Evolutionary conservation across 2,113 vertebrate genomes (phyloP).

Genomic region (Nerophis ophidion): DNA sequence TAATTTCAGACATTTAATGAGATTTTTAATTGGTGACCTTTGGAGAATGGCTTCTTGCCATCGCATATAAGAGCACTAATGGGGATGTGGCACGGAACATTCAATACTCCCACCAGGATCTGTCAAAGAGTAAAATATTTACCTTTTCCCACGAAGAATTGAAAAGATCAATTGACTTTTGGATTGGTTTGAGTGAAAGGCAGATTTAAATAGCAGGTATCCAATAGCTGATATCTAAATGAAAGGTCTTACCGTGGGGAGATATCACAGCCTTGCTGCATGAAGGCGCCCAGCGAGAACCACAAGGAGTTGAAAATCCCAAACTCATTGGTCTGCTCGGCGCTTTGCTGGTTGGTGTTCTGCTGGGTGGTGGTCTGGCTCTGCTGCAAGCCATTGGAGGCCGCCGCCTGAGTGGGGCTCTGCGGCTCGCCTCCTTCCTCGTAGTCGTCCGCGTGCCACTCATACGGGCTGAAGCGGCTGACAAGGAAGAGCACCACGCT

Average conservation of each 20-base stretch:
- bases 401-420: conserved; percentile 63
- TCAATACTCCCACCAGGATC: conserved; percentile 29
- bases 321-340: conserved; percentile 88
- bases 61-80: conserved; percentile 56
- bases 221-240: neutral
- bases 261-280: conserved; percentile 99
- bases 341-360: conserved; percentile 74
- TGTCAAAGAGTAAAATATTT: conserved; percentile 21
- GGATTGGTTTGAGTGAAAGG: conserved; percentile 14
- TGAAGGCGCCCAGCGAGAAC: conserved; percentile 98
- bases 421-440: conserved; percentile 86
- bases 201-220: conserved; percentile 12
- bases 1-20: conserved; percentile 74
- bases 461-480: conserved; percentile 96
- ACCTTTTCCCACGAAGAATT: neutral
- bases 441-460: conserved; percentile 94
- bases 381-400: conserved; percentile 74
- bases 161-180: neutral
- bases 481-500: conserved; percentile 98
- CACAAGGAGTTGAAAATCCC: conserved; percentile 99
- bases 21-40: conserved; percentile 77
- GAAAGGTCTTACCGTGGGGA: conserved; percentile 84
- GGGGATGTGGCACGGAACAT: conserved; percentile 26
- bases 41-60: conserved; percentile 51
- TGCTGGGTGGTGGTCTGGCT: conserved; percentile 79